Conservation (phyloP, 2,113 vertebrate species). For the Camelus bactrianus region DNA sequence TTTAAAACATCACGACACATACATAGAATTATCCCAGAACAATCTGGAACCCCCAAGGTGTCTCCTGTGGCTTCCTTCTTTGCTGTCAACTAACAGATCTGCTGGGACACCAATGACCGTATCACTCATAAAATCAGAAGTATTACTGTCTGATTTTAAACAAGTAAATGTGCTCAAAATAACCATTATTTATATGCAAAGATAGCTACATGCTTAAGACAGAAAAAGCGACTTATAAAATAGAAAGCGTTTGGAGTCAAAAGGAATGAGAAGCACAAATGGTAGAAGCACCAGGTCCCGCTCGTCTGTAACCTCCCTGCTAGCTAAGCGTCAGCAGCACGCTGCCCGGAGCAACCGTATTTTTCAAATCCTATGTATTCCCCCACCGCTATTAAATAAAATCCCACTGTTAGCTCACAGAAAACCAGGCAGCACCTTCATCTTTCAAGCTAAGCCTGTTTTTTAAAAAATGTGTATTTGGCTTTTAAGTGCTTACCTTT, state of each 20-base stretch:
- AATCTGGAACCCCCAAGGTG: background rate
- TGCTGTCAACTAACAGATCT: background rate
- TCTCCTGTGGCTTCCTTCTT: background rate
- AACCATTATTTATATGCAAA: slow-evolving; percentile 23
- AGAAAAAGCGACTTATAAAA: slow-evolving; percentile 2
- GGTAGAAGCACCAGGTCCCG: background rate
- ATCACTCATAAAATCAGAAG: background rate
- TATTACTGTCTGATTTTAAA: background rate
- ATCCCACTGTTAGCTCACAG: background rate
- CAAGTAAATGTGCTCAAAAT: slow-evolving; percentile 33
- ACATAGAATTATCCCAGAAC: background rate
- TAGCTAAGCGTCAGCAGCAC: background rate
- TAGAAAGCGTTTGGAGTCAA: background rate
- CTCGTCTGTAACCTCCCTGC: background rate
- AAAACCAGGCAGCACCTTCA: background rate
- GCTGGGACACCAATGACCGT: background rate
- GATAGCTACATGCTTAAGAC: background rate
- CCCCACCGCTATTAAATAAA: slow-evolving; percentile 2
- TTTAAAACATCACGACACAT: background rate
- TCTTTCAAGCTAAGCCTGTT: background rate
- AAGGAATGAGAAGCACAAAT: slow-evolving; percentile 1
- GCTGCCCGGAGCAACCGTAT: background rate
- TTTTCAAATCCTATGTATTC: background rate
- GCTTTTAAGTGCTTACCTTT: slow-evolving; percentile 15
- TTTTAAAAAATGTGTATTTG: background rate